Evolutionary conservation across 2,797 vertebrate species (phyloP).

Genomic region (Manis crassicaudata): DNA sequence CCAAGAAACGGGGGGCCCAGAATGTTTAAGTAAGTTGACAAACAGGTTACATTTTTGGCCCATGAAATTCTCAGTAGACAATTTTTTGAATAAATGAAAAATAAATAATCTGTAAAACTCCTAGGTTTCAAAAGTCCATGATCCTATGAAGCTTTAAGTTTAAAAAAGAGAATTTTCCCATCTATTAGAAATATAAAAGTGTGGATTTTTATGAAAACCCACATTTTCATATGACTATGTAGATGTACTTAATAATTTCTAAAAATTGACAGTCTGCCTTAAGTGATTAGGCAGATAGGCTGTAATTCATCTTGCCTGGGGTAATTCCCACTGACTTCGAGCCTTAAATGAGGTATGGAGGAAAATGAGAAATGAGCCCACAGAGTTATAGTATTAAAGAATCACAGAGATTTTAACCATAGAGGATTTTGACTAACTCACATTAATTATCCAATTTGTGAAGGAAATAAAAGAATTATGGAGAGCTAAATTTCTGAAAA

Average conservation of each 20-base stretch:
- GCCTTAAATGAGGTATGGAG: conserved; percentile 79
- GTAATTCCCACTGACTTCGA: conserved; percentile 82
- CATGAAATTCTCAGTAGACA: not conserved
- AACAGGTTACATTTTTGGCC: conserved; percentile 47
- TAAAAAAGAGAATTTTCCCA: conserved; percentile 46
- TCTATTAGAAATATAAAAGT: conserved; percentile 73
- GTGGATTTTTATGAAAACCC: conserved; percentile 78
- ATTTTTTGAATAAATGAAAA: conserved; percentile 54
- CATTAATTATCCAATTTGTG: conserved; percentile 84
- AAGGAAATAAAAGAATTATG: conserved; percentile 80
- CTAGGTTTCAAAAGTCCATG: conserved; percentile 60
- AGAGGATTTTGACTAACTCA: conserved; percentile 81
- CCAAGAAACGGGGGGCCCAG: not conserved
- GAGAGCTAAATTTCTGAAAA: conserved; percentile 75
- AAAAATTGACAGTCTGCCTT: conserved; percentile 82
- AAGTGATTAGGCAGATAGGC: conserved; percentile 80
- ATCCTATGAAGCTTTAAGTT: conserved; percentile 62
- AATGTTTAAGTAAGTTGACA: conserved; percentile 46
- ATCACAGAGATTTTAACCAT: conserved; percentile 80
- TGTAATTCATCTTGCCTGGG: conserved; percentile 80
- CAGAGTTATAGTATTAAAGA: conserved; percentile 80
- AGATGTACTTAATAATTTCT: conserved; percentile 82
- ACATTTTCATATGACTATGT: conserved; percentile 76
- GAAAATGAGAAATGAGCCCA: conserved; percentile 81
- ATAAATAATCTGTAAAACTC: conserved; percentile 60